Percentiles rank a stretch among this genome's conserved stretches.
Conservation (phyloP, 2,888 invertebrate genomes). For the Lamproptera curius region DNA sequence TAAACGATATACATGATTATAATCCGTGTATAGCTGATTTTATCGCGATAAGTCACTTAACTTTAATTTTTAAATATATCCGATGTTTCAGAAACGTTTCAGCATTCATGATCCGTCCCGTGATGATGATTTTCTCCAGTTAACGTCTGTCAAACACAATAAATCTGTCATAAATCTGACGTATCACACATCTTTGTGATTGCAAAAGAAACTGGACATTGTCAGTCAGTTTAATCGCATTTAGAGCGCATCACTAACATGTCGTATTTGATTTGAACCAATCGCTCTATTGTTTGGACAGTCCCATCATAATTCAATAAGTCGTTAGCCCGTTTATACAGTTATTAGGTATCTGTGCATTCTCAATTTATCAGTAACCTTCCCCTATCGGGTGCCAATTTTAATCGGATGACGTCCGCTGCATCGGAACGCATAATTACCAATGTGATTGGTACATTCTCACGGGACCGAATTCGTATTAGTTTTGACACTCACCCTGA, state of each 20-base stretch:
- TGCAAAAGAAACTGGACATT: background rate
- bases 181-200: background rate
- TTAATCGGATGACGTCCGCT: constrained; percentile 70
- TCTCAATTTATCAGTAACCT: constrained; percentile 36
- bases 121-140: too few species aligned
- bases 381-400: constrained; percentile 73
- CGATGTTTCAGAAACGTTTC: too few species aligned
- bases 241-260: too few species aligned
- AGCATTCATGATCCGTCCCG: too few species aligned
- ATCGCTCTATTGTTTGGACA: background rate
- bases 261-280: too few species aligned
- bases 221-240: background rate
- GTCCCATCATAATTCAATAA: constrained; percentile 10
- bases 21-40: too few species aligned
- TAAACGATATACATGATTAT: too few species aligned
- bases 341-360: constrained; percentile 15
- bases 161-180: too few species aligned
- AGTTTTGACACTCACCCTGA: constrained; percentile 77
- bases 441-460: constrained; percentile 57
- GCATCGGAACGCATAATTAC: constrained; percentile 72
- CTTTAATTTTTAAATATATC: too few species aligned
- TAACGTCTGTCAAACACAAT: too few species aligned
- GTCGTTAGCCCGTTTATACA: constrained; percentile 18
- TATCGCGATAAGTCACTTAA: too few species aligned
- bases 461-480: constrained; percentile 72